A percentile compares a stretch with the other conserved stretches of the same genome.
Conservation (phyloP, 2,888 invertebrate species). For the Carpatolechia fugitivella region DNA sequence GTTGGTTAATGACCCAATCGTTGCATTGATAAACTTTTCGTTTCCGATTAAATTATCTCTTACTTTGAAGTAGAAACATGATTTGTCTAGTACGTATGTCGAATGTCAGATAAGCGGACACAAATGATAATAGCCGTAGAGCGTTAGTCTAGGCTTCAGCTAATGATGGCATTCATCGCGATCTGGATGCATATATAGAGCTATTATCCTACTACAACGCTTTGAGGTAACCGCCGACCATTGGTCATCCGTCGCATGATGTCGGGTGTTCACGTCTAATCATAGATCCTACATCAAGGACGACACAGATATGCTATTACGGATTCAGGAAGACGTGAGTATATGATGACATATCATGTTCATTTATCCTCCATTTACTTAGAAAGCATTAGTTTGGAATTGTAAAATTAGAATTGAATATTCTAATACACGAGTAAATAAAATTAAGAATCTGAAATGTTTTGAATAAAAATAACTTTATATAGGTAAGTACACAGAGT, state of each 20-base stretch:
- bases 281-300: conserved; percentile 3
- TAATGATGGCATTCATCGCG: conserved; percentile 72
- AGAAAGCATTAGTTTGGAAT: no score
- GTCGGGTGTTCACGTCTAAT: conserved; percentile 2
- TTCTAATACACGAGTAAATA: no score
- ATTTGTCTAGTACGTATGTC: background rate
- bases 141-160: conserved; percentile 27
- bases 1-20: background rate
- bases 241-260: background rate
- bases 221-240: background rate
- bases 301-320: conserved; percentile 5
- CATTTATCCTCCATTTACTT: no score
- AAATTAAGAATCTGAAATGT: no score
- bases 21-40: background rate
- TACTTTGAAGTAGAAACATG: no score
- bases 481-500: background rate
- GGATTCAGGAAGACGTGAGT: background rate
- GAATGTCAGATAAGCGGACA: background rate
- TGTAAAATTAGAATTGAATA: no score
- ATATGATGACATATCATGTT: no score
- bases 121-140: conserved; percentile 20
- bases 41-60: no score
- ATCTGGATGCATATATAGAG: conserved; percentile 64
- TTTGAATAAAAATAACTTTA: background rate
- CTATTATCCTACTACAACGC: conserved; percentile 43